phyloP scores from a whole-genome alignment of 2,888 invertebrate genomes.

The Pecten maximus region DNA sequence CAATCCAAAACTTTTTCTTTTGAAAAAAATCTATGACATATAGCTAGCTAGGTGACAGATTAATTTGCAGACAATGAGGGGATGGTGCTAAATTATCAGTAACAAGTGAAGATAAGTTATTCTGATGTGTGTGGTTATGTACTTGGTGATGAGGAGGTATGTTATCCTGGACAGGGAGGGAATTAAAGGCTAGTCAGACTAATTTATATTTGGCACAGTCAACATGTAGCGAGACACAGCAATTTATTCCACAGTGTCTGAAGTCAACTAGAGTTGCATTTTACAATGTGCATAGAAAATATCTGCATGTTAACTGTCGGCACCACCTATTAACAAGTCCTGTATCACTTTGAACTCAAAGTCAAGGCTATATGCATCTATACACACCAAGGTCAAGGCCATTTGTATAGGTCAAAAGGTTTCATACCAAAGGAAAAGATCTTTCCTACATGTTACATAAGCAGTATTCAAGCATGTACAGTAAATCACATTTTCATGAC shows the following conservation, averaged over 20 bases:
- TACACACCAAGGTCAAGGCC: neutral
- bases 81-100: no score
- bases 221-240: neutral
- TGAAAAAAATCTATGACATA: no score
- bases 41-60: no score
- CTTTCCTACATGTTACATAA: no score
- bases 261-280: slow-evolving; percentile 7
- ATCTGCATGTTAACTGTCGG: neutral
- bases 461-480: no score
- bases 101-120: neutral
- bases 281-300: neutral
- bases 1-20: no score
- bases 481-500: no score
- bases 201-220: neutral
- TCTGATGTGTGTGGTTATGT: neutral
- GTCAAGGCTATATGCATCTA: neutral
- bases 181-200: neutral
- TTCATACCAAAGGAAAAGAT: no score
- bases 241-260: neutral
- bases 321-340: neutral
- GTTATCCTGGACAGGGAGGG: neutral
- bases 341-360: neutral
- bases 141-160: neutral
- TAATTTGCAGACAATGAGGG: no score
- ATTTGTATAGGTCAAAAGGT: neutral